Percentiles rank a stretch among this genome's conserved stretches.
Evolutionary conservation across 2,797 vertebrate genomes (phyloP).

Genomic region (Antennarius maculatus): DNA sequence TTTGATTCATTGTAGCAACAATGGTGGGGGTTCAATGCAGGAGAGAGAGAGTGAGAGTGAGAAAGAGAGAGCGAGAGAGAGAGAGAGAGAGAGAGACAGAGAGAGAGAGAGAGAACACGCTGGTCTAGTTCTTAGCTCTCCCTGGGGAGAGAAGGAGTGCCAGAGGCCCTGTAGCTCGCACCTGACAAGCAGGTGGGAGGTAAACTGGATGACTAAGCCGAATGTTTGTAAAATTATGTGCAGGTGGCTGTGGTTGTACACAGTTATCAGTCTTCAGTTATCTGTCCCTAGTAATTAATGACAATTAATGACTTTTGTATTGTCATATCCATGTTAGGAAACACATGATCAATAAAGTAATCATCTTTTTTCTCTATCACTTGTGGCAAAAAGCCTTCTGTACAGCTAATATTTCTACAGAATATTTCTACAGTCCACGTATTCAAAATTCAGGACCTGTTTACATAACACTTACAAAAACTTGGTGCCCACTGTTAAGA

Average conservation of each 20-base stretch:
- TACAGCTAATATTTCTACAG: no score
- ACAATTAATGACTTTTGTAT: background rate
- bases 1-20: no score
- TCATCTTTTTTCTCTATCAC: no score
- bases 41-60: slow-evolving; percentile 37
- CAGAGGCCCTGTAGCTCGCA: slow-evolving; percentile 53
- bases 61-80: slow-evolving; percentile 17
- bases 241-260: slow-evolving; percentile 44
- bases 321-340: no score
- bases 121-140: slow-evolving; percentile 74
- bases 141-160: slow-evolving; percentile 72
- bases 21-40: background rate
- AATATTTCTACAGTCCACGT: no score
- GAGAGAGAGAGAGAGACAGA: slow-evolving; percentile 23
- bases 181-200: slow-evolving; percentile 62
- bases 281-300: slow-evolving; percentile 13
- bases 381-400: no score
- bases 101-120: slow-evolving; percentile 61
- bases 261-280: slow-evolving; percentile 12
- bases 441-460: no score
- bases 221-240: slow-evolving; percentile 38
- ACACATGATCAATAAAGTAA: no score
- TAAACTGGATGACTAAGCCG: slow-evolving; percentile 54
- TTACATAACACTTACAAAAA: no score
- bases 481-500: no score